Evolutionary conservation across 2,113 vertebrate species (phyloP).

Genomic region (Potamarius usumacintae): DNA sequence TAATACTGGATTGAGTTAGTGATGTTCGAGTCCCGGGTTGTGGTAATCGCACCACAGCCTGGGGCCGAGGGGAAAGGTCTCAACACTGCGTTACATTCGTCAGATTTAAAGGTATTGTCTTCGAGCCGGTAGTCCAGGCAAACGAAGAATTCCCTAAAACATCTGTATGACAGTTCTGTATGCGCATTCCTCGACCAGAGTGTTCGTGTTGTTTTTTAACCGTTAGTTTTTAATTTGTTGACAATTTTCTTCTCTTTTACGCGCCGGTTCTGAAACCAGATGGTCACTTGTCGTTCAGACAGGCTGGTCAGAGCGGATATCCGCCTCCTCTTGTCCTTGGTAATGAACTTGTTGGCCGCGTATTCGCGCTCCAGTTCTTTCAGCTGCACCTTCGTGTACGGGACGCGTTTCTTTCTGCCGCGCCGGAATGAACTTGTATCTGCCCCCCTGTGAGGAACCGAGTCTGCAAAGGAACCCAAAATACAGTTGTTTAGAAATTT

Average conservation of each 20-base stretch:
- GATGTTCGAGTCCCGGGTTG: slow-evolving; percentile 31
- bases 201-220: slow-evolving; percentile 64
- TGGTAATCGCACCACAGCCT: not conserved
- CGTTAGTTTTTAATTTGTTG: slow-evolving; percentile 93
- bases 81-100: slow-evolving; percentile 6
- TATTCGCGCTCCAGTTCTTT: slow-evolving; percentile 99
- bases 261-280: slow-evolving; percentile 99
- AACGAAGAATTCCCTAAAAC: slow-evolving; percentile 2
- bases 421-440: slow-evolving; percentile 87
- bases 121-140: slow-evolving; percentile 24
- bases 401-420: slow-evolving; percentile 95
- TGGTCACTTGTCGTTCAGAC: slow-evolving; percentile 98
- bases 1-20: not conserved
- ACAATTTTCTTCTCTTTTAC: slow-evolving; percentile 99
- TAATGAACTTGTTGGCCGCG: slow-evolving; percentile 98
- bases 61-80: not conserved
- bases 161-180: not conserved
- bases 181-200: not conserved
- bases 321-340: slow-evolving; percentile 96
- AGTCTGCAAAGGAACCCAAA: slow-evolving; percentile 70
- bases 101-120: slow-evolving; percentile 9
- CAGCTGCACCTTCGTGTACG: slow-evolving; percentile 97
- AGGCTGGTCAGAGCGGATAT: slow-evolving; percentile 95
- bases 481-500: not conserved
- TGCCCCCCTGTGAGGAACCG: slow-evolving; percentile 76